Base-by-base conservation (phyloP, 2,888 invertebrate species). In the Prosopocoilus inquinatus region DNA sequence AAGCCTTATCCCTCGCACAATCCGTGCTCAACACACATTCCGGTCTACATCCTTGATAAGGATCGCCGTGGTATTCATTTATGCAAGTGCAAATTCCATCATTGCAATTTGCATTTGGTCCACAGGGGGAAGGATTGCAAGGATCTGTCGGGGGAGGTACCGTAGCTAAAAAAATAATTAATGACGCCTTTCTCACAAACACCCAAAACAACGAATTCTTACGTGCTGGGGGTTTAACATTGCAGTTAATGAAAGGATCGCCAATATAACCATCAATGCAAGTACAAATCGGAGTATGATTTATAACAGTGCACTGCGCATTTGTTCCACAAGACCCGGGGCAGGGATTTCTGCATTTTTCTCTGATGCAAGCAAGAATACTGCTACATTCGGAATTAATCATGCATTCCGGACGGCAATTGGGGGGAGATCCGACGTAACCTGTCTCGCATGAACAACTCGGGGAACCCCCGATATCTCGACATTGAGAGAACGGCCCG, bases 21-120 rank as follows among this genome's bases (percentile, higher is more conserved):
- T 93, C 92, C 0, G 87, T 83, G 71, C 88, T 92, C 1, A 89
- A 75, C 1, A 89, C 84, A 75, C 93, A 94, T 76, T 91, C 91
- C 0, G 91, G 91, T 63, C 90, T 82, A 72, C 91, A 92, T 35
- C 85, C 87, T 55, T 85, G 82, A 66, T 85, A 84, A 1, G 93
- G 91, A 78, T 91, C 89, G 20, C 92, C 92, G 57, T 85, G 84
- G 70, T 89, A 91, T 70, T 89, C 89, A 1, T 86, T 81, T 53
- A 87, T 76, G 72, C 92, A 93, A 49, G 85, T 84, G 71, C 93
- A 94, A 50, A 83, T 80, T 1, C 91, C 90, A 50, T 85, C 81
- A 48, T 82, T 82, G 67, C 91, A 90, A 61, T 84, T 74, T 0
- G 92, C 85, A 70, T 92, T 92, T 3, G 86, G 73, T 45, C 92